Conservation (phyloP, 2,888 invertebrate species). For the Lamellibrachia columna region DNA sequence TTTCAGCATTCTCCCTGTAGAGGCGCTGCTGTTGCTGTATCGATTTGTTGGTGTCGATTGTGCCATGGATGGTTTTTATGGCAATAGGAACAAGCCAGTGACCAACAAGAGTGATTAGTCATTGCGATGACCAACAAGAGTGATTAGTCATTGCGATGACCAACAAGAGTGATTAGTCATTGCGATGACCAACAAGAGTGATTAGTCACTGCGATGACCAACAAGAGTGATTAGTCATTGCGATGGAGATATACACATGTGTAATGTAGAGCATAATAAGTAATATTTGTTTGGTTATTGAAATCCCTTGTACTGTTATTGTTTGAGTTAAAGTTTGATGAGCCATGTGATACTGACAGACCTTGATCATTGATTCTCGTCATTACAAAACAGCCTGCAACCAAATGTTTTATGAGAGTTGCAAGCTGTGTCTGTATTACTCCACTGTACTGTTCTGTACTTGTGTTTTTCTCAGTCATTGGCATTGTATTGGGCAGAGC, state of each 20-base stretch:
- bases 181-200: not conserved
- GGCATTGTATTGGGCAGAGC: too few species aligned
- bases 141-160: too few species aligned
- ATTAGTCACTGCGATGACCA: not conserved
- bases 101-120: not conserved
- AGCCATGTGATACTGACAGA: not conserved
- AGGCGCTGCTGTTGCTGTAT: constrained; percentile 31
- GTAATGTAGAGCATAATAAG: not conserved
- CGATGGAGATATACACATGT: not conserved
- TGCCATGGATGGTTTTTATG: constrained; percentile 37
- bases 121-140: too few species aligned
- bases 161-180: too few species aligned
- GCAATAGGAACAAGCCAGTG: constrained; percentile 18
- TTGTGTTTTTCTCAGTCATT: too few species aligned
- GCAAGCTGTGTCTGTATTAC: too few species aligned
- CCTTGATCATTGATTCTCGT: not conserved
- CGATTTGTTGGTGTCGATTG: constrained; percentile 36
- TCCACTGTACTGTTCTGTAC: too few species aligned
- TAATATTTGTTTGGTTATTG: not conserved
- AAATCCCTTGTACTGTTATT: not conserved
- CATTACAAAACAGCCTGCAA: too few species aligned
- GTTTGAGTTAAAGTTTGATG: not conserved
- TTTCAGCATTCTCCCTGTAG: constrained; percentile 37
- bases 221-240: not conserved
- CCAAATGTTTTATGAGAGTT: too few species aligned